Conservation (phyloP, 2,888 invertebrate genomes). For the Rosalia funebris region DNA sequence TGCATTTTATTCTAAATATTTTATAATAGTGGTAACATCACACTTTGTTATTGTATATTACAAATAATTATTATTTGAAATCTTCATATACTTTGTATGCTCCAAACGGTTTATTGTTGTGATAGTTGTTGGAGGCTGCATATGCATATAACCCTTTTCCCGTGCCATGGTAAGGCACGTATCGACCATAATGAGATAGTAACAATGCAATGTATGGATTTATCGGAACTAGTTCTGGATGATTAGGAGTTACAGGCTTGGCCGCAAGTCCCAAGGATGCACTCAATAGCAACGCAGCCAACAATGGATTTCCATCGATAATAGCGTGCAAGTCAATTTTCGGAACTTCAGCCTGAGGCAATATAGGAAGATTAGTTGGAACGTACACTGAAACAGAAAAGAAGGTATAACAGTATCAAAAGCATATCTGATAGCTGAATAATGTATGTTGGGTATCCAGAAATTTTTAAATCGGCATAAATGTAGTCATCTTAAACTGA, state of each 20-base stretch:
- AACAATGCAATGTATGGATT: conserved; percentile 71
- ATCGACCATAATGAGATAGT: conserved; percentile 73
- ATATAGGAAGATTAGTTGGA: conserved; percentile 16
- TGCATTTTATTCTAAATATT: not conserved
- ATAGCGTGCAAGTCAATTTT: conserved; percentile 19
- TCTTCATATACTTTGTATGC: conserved; percentile 68
- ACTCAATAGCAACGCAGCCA: conserved; percentile 55
- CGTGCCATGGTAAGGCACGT: conserved; percentile 62
- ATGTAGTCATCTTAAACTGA: too few relatives aligned
- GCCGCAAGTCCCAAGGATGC: conserved; percentile 50
- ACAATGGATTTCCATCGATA: conserved; percentile 51
- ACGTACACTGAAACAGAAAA: conserved; percentile 16
- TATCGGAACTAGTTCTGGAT: conserved; percentile 67
- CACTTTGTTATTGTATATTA: not conserved
- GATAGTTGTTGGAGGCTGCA: conserved; percentile 72
- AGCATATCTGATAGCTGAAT: too few relatives aligned
- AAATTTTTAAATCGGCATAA: too few relatives aligned
- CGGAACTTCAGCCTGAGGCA: conserved; percentile 5
- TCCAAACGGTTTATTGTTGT: conserved; percentile 74
- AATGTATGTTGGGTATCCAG: too few relatives aligned
- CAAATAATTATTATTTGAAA: too few relatives aligned
- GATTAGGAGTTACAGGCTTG: conserved; percentile 64
- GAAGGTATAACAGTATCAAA: too few relatives aligned
- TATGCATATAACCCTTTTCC: conserved; percentile 71
- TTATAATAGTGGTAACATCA: not conserved